Conservation (phyloP, 2,797 vertebrate genomes). For the Nannoperca australis region DNA sequence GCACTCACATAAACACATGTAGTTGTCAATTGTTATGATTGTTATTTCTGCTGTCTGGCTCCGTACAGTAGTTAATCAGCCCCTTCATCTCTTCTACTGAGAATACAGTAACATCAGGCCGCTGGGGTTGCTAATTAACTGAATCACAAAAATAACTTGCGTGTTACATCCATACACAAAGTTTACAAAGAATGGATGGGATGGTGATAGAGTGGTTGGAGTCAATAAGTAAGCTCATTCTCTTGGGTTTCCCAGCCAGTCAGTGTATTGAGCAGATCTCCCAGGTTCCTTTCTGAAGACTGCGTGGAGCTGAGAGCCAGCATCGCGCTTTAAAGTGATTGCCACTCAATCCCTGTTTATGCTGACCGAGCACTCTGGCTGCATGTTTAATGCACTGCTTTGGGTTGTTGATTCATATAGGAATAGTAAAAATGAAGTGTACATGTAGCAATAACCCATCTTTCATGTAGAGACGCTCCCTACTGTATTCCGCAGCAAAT, state of each 20-base stretch:
- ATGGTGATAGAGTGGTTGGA: slow-evolving; percentile 8
- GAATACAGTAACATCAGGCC: slow-evolving; percentile 21
- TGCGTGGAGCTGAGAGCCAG: slow-evolving; percentile 29
- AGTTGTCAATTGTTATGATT: slow-evolving; percentile 20
- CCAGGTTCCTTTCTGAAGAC: slow-evolving; percentile 38
- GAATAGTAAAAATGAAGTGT: slow-evolving; percentile 49
- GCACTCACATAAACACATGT: slow-evolving; percentile 25
- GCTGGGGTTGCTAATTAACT: slow-evolving; percentile 46
- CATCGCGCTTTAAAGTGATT: slow-evolving; percentile 59
- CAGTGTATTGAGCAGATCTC: slow-evolving; percentile 29
- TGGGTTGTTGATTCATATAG: slow-evolving; percentile 37
- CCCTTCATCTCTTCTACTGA: slow-evolving; percentile 31
- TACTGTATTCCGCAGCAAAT: slow-evolving; percentile 12
- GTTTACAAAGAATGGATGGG: slow-evolving; percentile 15
- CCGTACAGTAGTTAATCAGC: slow-evolving; percentile 10
- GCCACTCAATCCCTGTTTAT: slow-evolving; percentile 55
- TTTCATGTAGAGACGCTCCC: slow-evolving; percentile 31
- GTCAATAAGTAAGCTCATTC: slow-evolving; percentile 1
- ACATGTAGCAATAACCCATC: slow-evolving; percentile 42
- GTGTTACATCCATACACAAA: neutral
- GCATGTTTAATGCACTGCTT: slow-evolving; percentile 55
- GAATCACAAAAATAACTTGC: slow-evolving; percentile 43
- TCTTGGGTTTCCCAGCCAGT: slow-evolving; percentile 23
- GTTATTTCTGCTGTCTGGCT: slow-evolving; percentile 25
- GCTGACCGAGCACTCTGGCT: slow-evolving; percentile 57